phyloP scores from a whole-genome alignment of 2,888 invertebrate species.

The Temnothorax unifasciatus region DNA sequence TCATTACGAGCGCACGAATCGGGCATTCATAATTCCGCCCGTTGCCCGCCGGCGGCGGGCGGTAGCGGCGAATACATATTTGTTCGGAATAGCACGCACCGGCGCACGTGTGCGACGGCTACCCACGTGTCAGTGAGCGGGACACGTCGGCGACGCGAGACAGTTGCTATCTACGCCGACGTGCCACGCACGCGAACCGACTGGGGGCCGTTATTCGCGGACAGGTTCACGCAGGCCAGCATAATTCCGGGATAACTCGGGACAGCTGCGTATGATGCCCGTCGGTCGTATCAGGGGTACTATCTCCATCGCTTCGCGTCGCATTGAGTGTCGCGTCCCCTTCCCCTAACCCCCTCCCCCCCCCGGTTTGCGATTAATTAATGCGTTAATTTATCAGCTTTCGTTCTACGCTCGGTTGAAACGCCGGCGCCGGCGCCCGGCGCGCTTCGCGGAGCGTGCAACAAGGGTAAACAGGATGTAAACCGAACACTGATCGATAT shows the following conservation, averaged over 20 bases:
- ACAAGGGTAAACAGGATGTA: conserved; percentile 50
- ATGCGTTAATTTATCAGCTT: conserved; percentile 75
- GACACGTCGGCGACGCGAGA: conserved; percentile 69
- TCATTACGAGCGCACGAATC: conserved; percentile 56
- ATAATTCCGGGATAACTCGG: conserved; percentile 80
- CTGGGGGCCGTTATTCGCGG: conserved; percentile 71
- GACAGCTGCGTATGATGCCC: conserved; percentile 70
- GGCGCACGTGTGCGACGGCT: conserved; percentile 41
- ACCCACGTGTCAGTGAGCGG: conserved; percentile 47
- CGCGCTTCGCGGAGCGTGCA: conserved; percentile 31
- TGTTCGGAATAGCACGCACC: conserved; percentile 42
- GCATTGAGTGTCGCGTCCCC: conserved; percentile 64
- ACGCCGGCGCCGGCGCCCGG: conserved; percentile 21
- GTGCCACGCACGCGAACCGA: conserved; percentile 70
- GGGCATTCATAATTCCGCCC: conserved; percentile 72
- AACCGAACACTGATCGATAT: conserved; percentile 52
- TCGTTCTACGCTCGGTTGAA: not conserved
- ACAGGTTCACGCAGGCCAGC: conserved; percentile 77
- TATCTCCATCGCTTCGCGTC: conserved; percentile 62
- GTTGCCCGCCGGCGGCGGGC: conserved; percentile 64
- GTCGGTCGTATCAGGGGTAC: conserved; percentile 72
- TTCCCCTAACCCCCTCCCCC: not conserved
- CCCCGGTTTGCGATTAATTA: conserved; percentile 76
- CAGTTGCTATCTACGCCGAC: conserved; percentile 72
- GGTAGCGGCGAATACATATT: conserved; percentile 43